Evolutionary conservation across 2,888 invertebrate species (phyloP).

Genomic region (Caenorhabditis uteleia): DNA sequence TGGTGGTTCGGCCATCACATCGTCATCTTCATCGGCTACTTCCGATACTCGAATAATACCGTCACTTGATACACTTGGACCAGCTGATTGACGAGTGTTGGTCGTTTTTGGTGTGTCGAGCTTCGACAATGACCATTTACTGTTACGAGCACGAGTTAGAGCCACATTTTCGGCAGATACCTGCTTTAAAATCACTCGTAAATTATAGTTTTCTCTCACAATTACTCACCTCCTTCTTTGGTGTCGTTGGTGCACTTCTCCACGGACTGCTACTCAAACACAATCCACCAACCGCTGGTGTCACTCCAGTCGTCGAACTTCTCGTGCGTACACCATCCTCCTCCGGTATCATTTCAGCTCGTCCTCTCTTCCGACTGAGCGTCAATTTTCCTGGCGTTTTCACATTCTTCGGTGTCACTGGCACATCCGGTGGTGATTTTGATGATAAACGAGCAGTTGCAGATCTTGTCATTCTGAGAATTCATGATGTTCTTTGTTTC

Average conservation of each 20-base stretch:
- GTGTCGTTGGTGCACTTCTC: slow-evolving; percentile 31
- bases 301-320: slow-evolving; percentile 15
- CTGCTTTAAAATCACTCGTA: neutral
- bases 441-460: too few relatives aligned
- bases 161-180: neutral
- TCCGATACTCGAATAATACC: slow-evolving; percentile 22
- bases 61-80: neutral
- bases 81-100: too few relatives aligned
- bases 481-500: slow-evolving; percentile 2
- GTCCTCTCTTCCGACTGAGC: slow-evolving; percentile 1
- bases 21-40: slow-evolving; percentile 21
- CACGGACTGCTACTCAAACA: slow-evolving; percentile 5
- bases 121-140: slow-evolving; percentile 43
- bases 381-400: slow-evolving; percentile 1
- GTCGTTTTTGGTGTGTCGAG: slow-evolving; percentile 15
- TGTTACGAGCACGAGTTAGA: neutral
- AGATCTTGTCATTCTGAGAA: too few relatives aligned
- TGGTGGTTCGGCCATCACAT: slow-evolving; percentile 34
- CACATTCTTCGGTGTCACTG: neutral
- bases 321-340: neutral
- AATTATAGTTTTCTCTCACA: too few relatives aligned
- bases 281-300: slow-evolving; percentile 11
- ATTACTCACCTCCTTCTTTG: slow-evolving; percentile 1
- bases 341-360: slow-evolving; percentile 5
- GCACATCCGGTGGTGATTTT: neutral